These are phyloP conservation scores for Proales similis DNA, from an alignment of 1,140 invertebrate species.

Conservation along the genomic window DNA sequence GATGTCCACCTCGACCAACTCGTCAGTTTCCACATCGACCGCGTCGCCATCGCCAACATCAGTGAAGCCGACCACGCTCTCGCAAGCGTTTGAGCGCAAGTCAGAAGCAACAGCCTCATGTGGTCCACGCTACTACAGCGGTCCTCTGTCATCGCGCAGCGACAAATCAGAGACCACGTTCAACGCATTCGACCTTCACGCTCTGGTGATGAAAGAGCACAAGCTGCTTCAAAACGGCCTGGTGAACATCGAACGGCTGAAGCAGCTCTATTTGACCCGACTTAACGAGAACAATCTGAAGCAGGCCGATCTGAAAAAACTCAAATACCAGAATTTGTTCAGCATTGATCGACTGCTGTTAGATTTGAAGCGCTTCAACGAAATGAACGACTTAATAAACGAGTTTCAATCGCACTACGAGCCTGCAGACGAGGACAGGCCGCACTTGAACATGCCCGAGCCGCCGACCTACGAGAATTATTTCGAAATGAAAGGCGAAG, in stretches of 20 bases:
- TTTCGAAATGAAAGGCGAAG: conserved; percentile 3
- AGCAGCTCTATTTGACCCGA: conserved; percentile 17
- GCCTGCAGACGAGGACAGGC: neutral
- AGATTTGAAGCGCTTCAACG: conserved; percentile 24
- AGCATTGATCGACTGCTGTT: conserved; percentile 19
- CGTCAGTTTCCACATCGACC: neutral
- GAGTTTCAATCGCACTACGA: conserved; percentile 24
- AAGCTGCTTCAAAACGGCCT: conserved; percentile 7
- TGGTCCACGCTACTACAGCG: too few species aligned
- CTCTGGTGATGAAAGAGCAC: conserved; percentile 25
- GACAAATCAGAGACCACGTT: too few species aligned
- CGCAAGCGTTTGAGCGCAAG: conserved; percentile 29
- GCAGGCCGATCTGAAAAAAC: conserved; percentile 17
- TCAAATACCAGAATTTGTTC: conserved; percentile 37
- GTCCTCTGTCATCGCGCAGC: too few species aligned
- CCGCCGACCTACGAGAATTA: conserved; percentile 25
- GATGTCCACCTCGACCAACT: neutral
- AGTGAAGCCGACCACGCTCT: conserved; percentile 16
- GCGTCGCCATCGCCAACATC: neutral
- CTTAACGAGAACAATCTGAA: conserved; percentile 29
- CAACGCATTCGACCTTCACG: conserved; percentile 8
- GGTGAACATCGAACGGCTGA: neutral
- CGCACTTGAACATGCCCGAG: neutral
- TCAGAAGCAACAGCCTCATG: too few species aligned
- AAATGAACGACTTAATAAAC: conserved; percentile 6